Evolutionary conservation across 2,888 invertebrate genomes (phyloP), one percentile per base, ranked within the genome.

Genomic region (Cactoblastis cactorum): DNA sequence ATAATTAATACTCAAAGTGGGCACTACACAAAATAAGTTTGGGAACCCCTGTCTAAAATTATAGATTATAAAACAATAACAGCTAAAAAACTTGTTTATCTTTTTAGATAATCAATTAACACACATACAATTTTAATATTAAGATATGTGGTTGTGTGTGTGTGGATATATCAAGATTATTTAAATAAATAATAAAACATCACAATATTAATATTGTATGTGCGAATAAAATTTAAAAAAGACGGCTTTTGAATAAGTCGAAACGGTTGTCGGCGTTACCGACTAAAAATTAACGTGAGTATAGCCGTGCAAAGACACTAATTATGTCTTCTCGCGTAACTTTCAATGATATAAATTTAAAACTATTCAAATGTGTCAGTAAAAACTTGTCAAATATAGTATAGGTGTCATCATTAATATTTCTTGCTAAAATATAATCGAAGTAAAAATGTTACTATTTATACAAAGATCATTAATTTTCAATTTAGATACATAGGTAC

Each of bases 401-500:
- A 47, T 19, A 41, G 33, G 37, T 35, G 38, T 50, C 45, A 50
- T 38, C 57, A 48, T 45, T 39, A 41, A 37, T 18, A 32, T 3
- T 28, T 24, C 41, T 19, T 43, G 22, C 32, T 28, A 47, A 48
- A 49, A 49, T 18, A 37, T 32, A 41, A 41, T 24, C 14, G n/a
- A 28, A 28, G 15, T 43, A 28, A 4, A 28, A 39, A 49, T 38
- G 41, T 45, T 3, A 3, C n/a, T 41, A 9, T 22, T 8, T 15
- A 9, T 28, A 43, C 17, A 43, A 17, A 28, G 43, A 43, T 28
- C 43, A 32, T 28, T 15, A 17, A 28, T 6, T 6, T 28, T 9
- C 8, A 1, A 28, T 4, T 8, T 9, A 4, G 3, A 6, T 28
- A 9, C 28, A 28, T 28, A 22, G 5, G 5, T 22, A 22, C 3